Evolutionary conservation across 2,113 vertebrate species (phyloP).

Genomic region (Pampusana beccarii): DNA sequence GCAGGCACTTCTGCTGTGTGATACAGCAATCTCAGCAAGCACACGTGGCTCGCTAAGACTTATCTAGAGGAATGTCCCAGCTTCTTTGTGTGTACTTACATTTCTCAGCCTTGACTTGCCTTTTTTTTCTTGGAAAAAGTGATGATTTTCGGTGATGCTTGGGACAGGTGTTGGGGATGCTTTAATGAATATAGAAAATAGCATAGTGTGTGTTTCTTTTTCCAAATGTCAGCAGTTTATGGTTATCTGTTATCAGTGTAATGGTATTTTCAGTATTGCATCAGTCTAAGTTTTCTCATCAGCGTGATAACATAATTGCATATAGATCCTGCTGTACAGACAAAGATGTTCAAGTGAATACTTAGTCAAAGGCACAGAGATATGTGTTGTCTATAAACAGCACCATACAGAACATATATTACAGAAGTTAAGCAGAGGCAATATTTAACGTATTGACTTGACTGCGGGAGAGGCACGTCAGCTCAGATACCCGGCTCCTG

Average conservation of each 20-base stretch:
- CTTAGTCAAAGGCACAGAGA: not conserved
- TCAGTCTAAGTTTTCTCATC: conserved; percentile 18
- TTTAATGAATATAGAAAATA: conserved; percentile 3
- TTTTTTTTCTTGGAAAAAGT: not conserved
- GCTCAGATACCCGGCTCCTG: not conserved
- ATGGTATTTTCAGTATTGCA: conserved; percentile 5
- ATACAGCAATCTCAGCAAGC: not conserved
- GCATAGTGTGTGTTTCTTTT: not conserved
- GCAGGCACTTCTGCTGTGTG: not conserved
- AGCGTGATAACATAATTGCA: not conserved
- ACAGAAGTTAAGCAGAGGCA: not conserved
- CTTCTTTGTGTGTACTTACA: not conserved
- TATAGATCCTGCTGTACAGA: not conserved
- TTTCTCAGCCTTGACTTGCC: not conserved
- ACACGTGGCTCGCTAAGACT: not conserved
- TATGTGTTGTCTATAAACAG: not conserved
- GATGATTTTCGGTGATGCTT: not conserved
- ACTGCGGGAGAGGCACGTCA: not conserved
- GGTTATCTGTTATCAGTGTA: not conserved
- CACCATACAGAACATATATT: not conserved
- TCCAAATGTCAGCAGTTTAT: conserved; percentile 1
- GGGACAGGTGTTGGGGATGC: not conserved
- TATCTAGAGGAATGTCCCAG: not conserved
- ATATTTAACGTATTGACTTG: conserved; percentile 25
- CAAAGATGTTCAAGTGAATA: not conserved